These are phyloP conservation scores for Gopherus flavomarginatus DNA, from an alignment of 2,113 vertebrate species.

Conservation along the genomic window DNA sequence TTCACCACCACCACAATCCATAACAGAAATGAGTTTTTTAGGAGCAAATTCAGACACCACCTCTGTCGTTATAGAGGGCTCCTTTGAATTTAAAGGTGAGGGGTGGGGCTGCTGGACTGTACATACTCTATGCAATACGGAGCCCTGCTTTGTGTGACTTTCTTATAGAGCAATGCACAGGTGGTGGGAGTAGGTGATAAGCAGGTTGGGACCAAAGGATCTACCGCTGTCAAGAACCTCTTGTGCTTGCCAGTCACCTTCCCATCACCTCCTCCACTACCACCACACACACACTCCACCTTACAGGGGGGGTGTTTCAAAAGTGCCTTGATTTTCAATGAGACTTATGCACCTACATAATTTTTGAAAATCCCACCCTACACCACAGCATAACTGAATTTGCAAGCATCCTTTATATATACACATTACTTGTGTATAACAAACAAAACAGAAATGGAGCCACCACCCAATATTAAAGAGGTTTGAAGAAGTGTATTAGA, in stretches of 20 bases:
- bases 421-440: not conserved
- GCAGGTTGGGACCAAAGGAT: not conserved
- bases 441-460: conserved; percentile 25
- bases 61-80: not conserved
- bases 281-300: not conserved
- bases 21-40: not conserved
- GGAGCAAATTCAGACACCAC: not conserved
- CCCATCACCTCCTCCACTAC: not conserved
- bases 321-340: conserved; percentile 22
- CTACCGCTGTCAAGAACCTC: not conserved
- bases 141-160: not conserved
- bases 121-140: not conserved
- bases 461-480: conserved; percentile 28
- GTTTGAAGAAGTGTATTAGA: conserved; percentile 54
- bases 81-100: not conserved
- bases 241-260: not conserved
- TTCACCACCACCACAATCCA: no score
- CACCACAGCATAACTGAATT: not conserved
- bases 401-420: not conserved
- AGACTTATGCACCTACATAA: not conserved
- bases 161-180: fast-evolving
- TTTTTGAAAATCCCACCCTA: not conserved
- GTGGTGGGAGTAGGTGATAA: not conserved
- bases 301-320: not conserved
- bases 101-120: not conserved